These are phyloP conservation scores for Microdon myrmicae DNA, from an alignment of 2,888 invertebrate species.

Conservation along the genomic window DNA sequence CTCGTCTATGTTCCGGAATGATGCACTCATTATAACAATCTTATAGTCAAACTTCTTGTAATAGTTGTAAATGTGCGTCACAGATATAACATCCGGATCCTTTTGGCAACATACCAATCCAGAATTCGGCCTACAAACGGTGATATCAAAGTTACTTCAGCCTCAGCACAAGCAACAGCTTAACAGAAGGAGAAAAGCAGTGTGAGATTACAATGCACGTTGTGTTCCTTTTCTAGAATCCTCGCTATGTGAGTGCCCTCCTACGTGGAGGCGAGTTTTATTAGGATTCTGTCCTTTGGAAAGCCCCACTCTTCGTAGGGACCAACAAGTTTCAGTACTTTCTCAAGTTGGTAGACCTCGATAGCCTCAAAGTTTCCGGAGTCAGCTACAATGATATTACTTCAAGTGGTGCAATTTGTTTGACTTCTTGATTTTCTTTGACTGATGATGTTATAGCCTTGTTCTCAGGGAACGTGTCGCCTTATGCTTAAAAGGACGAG, in stretches of 20 bases:
- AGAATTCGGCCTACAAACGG: conserved; percentile 98
- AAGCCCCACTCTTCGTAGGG: conserved; percentile 91
- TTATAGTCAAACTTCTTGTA: conserved; percentile 97
- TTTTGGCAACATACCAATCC: conserved; percentile 97
- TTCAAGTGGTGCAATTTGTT: conserved; percentile 89
- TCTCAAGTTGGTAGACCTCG: conserved; percentile 72
- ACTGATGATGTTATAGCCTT: too few species aligned
- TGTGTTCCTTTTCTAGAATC: conserved; percentile 87
- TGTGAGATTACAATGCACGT: conserved; percentile 97
- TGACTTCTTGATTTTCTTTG: conserved; percentile 71
- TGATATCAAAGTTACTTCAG: conserved; percentile 96
- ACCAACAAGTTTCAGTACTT: conserved; percentile 87
- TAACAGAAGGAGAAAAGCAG: conserved; percentile 94
- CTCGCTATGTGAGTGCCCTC: conserved; percentile 99
- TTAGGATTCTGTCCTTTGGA: conserved; percentile 89
- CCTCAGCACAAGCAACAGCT: conserved; percentile 99
- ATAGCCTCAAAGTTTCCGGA: conserved; percentile 98
- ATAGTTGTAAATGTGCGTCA: conserved; percentile 95
- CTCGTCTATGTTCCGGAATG: conserved; percentile 95
- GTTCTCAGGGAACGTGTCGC: too few species aligned
- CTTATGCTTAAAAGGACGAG: too few species aligned
- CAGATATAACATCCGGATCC: conserved; percentile 96
- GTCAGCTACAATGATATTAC: conserved; percentile 92
- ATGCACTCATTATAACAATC: conserved; percentile 99
- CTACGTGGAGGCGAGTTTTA: conserved; percentile 98